A percentile compares a stretch with the other conserved stretches of the same genome.
phyloP scores from a whole-genome alignment of 2,888 invertebrate species.

The Nemotelus pantherinus region DNA sequence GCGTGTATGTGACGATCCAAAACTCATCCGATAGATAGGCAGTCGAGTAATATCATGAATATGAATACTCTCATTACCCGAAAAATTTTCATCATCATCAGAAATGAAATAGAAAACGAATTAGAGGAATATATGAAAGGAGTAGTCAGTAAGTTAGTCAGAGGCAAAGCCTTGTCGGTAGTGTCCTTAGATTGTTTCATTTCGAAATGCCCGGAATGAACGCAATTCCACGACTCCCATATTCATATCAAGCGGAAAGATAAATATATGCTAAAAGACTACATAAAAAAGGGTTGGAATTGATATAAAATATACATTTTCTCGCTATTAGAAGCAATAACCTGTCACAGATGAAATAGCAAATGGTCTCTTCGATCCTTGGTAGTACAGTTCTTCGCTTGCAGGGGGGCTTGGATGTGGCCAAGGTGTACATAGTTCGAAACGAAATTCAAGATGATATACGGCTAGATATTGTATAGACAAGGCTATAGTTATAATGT shows the following conservation, averaged over 20 bases:
- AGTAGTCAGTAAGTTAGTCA: too few relatives aligned
- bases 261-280: constrained; percentile 28
- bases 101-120: constrained; percentile 29
- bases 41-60: constrained; percentile 25
- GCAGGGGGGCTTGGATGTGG: background rate
- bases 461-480: background rate
- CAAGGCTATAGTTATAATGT: too few relatives aligned
- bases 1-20: too few relatives aligned
- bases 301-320: constrained; percentile 43
- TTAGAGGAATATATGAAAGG: background rate
- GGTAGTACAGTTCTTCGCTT: background rate
- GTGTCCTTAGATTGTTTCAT: constrained; percentile 11
- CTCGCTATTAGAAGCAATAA: constrained; percentile 39
- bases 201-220: constrained; percentile 20
- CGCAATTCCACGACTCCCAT: constrained; percentile 25
- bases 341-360: constrained; percentile 39
- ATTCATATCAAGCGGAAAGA: constrained; percentile 10
- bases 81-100: background rate
- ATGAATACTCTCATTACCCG: constrained; percentile 41
- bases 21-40: too few relatives aligned
- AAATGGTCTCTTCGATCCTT: constrained; percentile 6
- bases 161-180: too few relatives aligned
- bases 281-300: constrained; percentile 44
- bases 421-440: background rate
- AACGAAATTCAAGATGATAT: background rate